A percentile compares a stretch with the other conserved stretches of the same genome.
Evolutionary conservation across 2,888 invertebrate genomes (phyloP).

Genomic region (Oscheius sp.): DNA sequence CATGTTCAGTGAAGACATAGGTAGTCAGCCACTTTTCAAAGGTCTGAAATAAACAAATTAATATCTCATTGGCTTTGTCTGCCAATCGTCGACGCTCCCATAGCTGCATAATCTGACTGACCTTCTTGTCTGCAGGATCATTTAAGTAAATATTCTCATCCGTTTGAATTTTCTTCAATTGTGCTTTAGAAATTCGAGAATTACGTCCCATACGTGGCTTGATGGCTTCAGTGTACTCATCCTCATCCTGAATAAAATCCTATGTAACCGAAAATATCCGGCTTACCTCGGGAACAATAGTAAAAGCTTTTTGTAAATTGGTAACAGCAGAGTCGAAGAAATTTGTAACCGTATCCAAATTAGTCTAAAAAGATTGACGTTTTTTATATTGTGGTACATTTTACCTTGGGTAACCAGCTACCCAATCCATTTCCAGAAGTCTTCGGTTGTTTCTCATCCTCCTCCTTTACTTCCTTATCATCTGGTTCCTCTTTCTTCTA

Average conservation of each 20-base stretch:
- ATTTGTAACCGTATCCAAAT: not conserved
- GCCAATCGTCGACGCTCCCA: not conserved
- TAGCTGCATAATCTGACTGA: constrained; percentile 9
- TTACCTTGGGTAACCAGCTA: constrained; percentile 16
- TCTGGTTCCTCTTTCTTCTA: not conserved
- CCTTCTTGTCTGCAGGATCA: constrained; percentile 49
- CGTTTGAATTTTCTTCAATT: constrained; percentile 54
- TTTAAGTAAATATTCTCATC: constrained; percentile 56
- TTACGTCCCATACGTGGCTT: constrained; percentile 54
- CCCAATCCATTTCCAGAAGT: not conserved
- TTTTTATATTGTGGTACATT: too few species aligned
- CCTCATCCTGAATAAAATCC: constrained; percentile 54
- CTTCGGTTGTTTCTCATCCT: not conserved
- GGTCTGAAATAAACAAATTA: constrained; percentile 33
- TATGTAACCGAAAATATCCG: not conserved
- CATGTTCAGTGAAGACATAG: constrained; percentile 64
- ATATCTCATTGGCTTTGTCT: not conserved
- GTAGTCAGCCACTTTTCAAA: constrained; percentile 55
- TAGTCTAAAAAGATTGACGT: not conserved
- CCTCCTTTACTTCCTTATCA: not conserved
- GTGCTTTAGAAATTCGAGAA: constrained; percentile 49
- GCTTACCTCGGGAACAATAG: constrained; percentile 17
- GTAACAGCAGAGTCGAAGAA: constrained; percentile 26
- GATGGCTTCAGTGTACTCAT: constrained; percentile 63
- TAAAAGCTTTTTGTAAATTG: constrained; percentile 27